phyloP scores from a whole-genome alignment of 1,140 invertebrate species.

The Atopsyche davidsoni region DNA sequence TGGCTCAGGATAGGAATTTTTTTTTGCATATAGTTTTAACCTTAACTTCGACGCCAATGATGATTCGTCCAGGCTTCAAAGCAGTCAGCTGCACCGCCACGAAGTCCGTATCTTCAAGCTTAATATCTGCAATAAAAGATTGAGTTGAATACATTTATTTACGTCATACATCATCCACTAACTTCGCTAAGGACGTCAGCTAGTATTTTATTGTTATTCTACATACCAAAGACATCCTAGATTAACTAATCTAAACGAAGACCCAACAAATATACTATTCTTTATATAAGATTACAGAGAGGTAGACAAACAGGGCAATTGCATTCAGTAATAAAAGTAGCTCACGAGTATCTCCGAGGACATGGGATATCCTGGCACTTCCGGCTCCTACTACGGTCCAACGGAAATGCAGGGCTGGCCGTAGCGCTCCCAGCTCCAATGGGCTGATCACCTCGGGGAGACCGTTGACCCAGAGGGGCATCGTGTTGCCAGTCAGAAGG shows the following conservation, averaged over 20 bases:
- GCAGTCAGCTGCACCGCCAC: conserved; percentile 21
- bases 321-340: not conserved
- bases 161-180: too few species aligned
- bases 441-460: conserved; percentile 18
- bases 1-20: too few species aligned
- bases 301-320: too few species aligned
- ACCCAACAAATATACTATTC: too few species aligned
- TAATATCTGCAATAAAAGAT: conserved; percentile 15
- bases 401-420: conserved; percentile 20
- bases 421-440: conserved; percentile 19
- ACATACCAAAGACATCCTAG: too few species aligned
- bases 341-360: conserved; percentile 16
- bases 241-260: too few species aligned
- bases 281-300: too few species aligned
- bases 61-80: conserved; percentile 13
- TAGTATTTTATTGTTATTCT: too few species aligned
- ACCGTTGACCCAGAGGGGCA: conserved; percentile 24
- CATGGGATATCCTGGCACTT: conserved; percentile 15
- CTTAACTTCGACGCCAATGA: conserved; percentile 22
- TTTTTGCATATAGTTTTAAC: too few species aligned
- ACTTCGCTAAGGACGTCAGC: too few species aligned
- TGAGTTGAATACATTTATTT: too few species aligned
- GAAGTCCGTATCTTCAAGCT: conserved; percentile 24
- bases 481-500: conserved; percentile 18
- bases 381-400: conserved; percentile 24